Evolutionary conservation across 2,888 invertebrate species (phyloP).

Genomic region (Apoda limacodes): DNA sequence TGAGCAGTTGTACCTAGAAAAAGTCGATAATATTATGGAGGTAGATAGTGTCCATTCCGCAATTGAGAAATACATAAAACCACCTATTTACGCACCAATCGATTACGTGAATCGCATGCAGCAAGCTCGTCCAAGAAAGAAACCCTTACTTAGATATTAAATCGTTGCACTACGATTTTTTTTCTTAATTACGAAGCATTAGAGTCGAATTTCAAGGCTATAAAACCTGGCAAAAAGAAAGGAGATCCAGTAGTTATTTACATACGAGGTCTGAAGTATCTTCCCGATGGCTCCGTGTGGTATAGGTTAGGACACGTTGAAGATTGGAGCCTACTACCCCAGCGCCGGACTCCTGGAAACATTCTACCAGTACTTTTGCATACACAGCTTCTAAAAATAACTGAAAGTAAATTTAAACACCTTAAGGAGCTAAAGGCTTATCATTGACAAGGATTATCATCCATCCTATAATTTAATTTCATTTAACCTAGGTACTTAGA

Average conservation of each 20-base stretch:
- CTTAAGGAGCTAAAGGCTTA: constrained; percentile 12
- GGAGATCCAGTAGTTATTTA: constrained; percentile 17
- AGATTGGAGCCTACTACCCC: constrained; percentile 13
- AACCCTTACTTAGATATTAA: constrained; percentile 14
- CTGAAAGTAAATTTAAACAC: constrained; percentile 14
- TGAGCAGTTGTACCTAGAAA: constrained; percentile 13
- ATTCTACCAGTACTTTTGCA: constrained; percentile 8
- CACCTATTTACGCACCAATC: constrained; percentile 8
- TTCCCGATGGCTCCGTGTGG: constrained; percentile 10
- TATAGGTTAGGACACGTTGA: constrained; percentile 9
- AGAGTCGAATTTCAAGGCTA: constrained; percentile 13
- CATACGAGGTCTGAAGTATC: constrained; percentile 14
- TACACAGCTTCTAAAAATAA: constrained; percentile 10
- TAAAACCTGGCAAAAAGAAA: constrained; percentile 15
- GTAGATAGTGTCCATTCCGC: too few relatives aligned
- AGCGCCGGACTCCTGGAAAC: constrained; percentile 8
- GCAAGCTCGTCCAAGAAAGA: constrained; percentile 13
- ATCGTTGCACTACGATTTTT: constrained; percentile 12
- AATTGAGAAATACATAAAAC: constrained; percentile 6
- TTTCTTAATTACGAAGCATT: constrained; percentile 15
- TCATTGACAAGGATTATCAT: constrained; percentile 14
- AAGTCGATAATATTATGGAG: constrained; percentile 14
- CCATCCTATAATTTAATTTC: constrained; percentile 10
- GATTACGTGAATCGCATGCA: constrained; percentile 8
- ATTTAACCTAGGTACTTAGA: constrained; percentile 12